A percentile compares a stretch with the other conserved stretches of the same genome.
These are phyloP conservation scores for Stenichneumon culpator DNA, from an alignment of 2,888 invertebrate genomes.

Conservation along the genomic window DNA sequence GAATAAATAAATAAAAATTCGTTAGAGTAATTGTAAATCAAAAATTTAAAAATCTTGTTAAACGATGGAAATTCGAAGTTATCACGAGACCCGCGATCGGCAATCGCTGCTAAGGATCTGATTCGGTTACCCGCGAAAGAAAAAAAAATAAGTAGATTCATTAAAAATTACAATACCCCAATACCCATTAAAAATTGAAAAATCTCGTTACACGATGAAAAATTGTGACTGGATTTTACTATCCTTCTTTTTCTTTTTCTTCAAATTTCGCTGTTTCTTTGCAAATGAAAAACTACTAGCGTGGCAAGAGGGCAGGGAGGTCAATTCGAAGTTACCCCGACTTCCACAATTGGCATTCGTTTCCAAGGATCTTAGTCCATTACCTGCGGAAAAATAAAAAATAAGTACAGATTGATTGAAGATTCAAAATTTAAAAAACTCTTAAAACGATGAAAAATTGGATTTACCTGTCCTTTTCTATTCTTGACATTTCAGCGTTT, in stretches of 20 bases:
- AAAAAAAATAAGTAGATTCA: background rate
- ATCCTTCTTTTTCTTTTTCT: background rate
- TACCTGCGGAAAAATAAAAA: background rate
- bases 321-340: slow-evolving; percentile 26
- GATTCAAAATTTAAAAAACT: background rate
- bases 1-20: background rate
- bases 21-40: background rate
- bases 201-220: background rate
- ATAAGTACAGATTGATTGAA: too few species aligned
- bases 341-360: background rate
- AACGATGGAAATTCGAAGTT: slow-evolving; percentile 15
- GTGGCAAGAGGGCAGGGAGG: background rate
- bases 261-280: background rate
- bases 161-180: too few species aligned
- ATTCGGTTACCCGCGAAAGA: background rate
- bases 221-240: background rate
- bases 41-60: background rate
- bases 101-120: background rate
- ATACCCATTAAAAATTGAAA: background rate
- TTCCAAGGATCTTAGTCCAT: background rate
- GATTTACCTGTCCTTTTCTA: background rate
- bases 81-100: background rate
- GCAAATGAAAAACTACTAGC: background rate
- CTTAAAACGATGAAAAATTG: background rate
- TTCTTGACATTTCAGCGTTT: background rate